These are phyloP conservation scores for Caranx melampygus DNA, from an alignment of 2,113 vertebrate genomes.

Conservation along the genomic window DNA sequence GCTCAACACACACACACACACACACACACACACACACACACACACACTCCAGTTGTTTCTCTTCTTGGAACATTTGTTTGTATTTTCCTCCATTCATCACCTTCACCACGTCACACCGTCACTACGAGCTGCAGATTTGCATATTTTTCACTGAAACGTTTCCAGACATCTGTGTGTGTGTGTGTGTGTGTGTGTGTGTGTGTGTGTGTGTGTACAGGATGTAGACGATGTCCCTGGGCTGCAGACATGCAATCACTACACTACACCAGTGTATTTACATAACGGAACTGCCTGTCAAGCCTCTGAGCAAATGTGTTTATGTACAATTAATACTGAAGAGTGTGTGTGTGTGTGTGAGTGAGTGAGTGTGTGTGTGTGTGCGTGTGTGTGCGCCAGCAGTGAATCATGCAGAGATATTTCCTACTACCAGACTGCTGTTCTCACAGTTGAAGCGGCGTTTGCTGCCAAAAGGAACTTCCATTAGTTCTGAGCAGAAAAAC, in stretches of 20 bases:
- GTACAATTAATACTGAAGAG: constrained; percentile 11
- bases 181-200: no score
- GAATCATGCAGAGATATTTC: constrained; percentile 36
- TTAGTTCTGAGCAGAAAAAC: constrained; percentile 38
- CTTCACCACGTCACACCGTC: constrained; percentile 23
- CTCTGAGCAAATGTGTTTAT: constrained; percentile 34
- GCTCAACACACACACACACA: constrained; percentile 27
- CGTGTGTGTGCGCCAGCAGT: not conserved
- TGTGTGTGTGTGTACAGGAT: not conserved
- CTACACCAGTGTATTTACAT: constrained; percentile 45
- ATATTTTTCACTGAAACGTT: no score
- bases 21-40: constrained; percentile 28
- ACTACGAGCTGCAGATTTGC: not conserved
- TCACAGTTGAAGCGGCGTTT: constrained; percentile 14
- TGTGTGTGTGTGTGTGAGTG: not conserved
- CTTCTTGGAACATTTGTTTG: constrained; percentile 20
- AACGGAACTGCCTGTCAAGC: constrained; percentile 30
- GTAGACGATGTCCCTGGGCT: constrained; percentile 24
- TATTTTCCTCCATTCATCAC: constrained; percentile 43
- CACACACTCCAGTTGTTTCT: constrained; percentile 25
- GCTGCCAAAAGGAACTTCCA: constrained; percentile 41
- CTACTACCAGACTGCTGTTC: not conserved
- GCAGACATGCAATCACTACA: constrained; percentile 12
- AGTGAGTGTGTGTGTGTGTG: no score
- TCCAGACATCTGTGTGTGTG: no score